Conservation (phyloP, 2,888 invertebrate genomes). For the Hirtodrosophila confusa region DNA sequence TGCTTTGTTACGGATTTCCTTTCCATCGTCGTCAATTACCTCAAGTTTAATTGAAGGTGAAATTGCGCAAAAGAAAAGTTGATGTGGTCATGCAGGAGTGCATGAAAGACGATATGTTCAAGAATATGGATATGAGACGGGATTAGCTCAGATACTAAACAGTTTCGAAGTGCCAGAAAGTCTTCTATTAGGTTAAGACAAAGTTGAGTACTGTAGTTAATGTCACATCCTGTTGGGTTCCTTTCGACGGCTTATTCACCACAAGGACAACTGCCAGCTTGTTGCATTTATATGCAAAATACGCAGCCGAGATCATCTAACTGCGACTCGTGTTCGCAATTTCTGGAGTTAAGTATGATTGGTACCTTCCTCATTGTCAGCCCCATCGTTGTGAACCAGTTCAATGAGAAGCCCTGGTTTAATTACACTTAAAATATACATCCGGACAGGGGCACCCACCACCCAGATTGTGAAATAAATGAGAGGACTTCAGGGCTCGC, state of each 20-base stretch:
- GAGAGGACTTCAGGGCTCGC: conserved; percentile 41
- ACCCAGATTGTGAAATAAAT: conserved; percentile 45
- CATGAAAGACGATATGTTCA: conserved; percentile 26
- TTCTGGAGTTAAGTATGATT: conserved; percentile 43
- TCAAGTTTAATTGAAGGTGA: conserved; percentile 78
- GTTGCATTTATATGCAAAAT: conserved; percentile 31
- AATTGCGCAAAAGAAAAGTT: conserved; percentile 58
- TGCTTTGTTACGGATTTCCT: conserved; percentile 49
- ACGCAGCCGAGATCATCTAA: conserved; percentile 25
- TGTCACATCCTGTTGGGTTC: conserved; percentile 2
- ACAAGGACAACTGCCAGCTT: not conserved
- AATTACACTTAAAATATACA: conserved; percentile 68
- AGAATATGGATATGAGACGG: conserved; percentile 14
- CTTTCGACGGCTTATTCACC: too few species aligned
- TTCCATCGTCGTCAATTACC: conserved; percentile 69
- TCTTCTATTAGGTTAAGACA: conserved; percentile 1
- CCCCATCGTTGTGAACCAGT: conserved; percentile 4
- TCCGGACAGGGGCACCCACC: conserved; percentile 40
- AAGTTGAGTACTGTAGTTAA: not conserved
- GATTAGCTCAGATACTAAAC: conserved; percentile 34
- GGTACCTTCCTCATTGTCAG: conserved; percentile 20
- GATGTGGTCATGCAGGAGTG: conserved; percentile 67
- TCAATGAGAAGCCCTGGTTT: conserved; percentile 49
- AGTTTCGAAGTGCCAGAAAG: conserved; percentile 16
- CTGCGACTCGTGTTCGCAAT: conserved; percentile 28